Base-by-base conservation (phyloP, 2,888 invertebrate genomes). In the Pammene aurita region DNA sequence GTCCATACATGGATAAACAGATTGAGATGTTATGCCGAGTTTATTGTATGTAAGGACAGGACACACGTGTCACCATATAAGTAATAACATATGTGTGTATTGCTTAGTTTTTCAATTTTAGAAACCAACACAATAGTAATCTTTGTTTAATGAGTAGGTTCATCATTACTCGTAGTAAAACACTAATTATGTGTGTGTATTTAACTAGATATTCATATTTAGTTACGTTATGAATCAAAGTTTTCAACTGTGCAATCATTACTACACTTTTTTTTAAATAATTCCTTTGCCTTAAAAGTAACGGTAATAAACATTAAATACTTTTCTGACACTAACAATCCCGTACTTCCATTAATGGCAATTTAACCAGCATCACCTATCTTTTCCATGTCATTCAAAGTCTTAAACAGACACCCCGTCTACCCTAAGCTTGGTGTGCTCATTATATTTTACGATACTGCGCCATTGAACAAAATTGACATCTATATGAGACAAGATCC, bases 361-460 rank as follows among this genome's bases (percentile, higher is more conserved):
- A 44, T 64, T 58, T 57, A 61, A 11, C 26, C 42, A 52, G 56
- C 14, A 56, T 26, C 55, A 57, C 42, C 66, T 50, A 52, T 52
- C 60, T 60, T 65, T 52, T 14, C 26, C 57, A 9, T 18, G 50
- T 46, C 58, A 65, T 48, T 48, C 34, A 57, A 57, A 66, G 57
- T 70, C 42, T 65, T 70, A 68, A 68, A 64, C 46, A 68, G 38
- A 54, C 58, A 46, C 35, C 46, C 9, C 54, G 64, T 70, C 54
- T 68, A 70, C 54, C 26, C 52, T 61, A 42, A 69, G 71, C 74
- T 72, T 71, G 57, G 41, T 66, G 42, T 11, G 41, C 71, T 77
- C 90, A 77, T 92, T 81, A 84, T 81, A 81, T 92, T 92, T 92
- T 88, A 92, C 86, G 90, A 84, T 82, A 90, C 79, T 77, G 80